phyloP scores from a whole-genome alignment of 2,888 invertebrate genomes.

The Thecophora atra region DNA sequence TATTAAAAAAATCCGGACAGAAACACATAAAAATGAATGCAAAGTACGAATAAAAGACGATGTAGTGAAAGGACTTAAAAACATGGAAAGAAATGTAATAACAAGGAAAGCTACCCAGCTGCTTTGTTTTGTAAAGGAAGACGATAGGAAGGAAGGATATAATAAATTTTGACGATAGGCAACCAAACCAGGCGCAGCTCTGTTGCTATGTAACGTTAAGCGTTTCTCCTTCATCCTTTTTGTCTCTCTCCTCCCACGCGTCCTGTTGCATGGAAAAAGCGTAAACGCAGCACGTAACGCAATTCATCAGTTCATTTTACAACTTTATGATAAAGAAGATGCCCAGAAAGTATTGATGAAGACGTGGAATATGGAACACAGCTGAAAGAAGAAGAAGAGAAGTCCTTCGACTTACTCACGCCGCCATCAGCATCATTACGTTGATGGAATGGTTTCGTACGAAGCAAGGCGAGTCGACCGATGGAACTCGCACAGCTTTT shows the following conservation, averaged over 20 bases:
- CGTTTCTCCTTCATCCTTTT: too few species aligned
- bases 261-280: not conserved
- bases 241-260: too few species aligned
- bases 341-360: conserved; percentile 9
- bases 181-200: not conserved
- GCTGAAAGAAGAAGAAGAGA: too few species aligned
- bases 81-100: too few species aligned
- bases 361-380: too few species aligned
- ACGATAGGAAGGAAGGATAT: too few species aligned
- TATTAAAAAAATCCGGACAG: too few species aligned
- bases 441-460: conserved; percentile 32
- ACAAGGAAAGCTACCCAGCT: too few species aligned
- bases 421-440: conserved; percentile 32
- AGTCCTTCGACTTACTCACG: not conserved
- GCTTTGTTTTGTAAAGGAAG: too few species aligned
- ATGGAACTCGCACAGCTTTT: not conserved
- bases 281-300: conserved; percentile 34
- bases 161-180: not conserved
- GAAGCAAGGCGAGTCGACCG: not conserved
- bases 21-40: too few species aligned
- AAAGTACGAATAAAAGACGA: too few species aligned
- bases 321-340: conserved; percentile 35
- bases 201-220: not conserved
- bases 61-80: too few species aligned
- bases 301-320: conserved; percentile 39